A percentile compares a stretch with the other conserved stretches of the same genome.
These are phyloP conservation scores for Felis chaus DNA, from an alignment of 2,113 vertebrate species.

Conservation along the genomic window DNA sequence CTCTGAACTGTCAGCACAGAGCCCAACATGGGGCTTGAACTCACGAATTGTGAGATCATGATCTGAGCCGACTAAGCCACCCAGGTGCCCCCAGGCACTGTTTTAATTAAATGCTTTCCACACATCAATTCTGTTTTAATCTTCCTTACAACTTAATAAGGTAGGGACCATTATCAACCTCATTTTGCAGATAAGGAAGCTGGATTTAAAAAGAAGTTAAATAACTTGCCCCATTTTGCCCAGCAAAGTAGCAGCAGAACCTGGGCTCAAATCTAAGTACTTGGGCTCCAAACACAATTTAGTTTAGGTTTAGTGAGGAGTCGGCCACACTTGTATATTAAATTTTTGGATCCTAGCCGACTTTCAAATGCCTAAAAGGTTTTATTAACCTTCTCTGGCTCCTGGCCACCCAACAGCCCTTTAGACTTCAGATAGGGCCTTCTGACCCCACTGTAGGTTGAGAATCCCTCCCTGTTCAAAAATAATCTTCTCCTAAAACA, in stretches of 20 bases:
- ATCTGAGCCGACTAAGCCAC: too few species aligned
- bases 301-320: constrained; percentile 15
- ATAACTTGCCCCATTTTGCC: background rate
- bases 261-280: constrained; percentile 3
- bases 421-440: background rate
- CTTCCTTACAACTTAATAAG: constrained; percentile 46
- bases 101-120: constrained; percentile 39
- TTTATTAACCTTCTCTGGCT: background rate
- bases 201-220: constrained; percentile 47
- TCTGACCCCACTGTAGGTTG: background rate
- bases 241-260: background rate
- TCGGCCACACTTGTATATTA: background rate
- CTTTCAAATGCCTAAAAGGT: background rate
- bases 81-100: background rate
- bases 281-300: constrained; percentile 30
- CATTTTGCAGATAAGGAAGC: constrained; percentile 40
- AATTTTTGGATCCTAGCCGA: background rate
- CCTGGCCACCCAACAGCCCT: background rate
- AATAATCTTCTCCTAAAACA: constrained; percentile 24
- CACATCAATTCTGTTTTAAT: constrained; percentile 40
- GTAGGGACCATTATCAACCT: background rate
- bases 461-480: background rate
- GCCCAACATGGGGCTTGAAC: too few species aligned
- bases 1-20: too few species aligned
- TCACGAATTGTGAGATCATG: too few species aligned